Percentiles rank a stretch among this genome's conserved stretches.
phyloP scores from a whole-genome alignment of 2,113 vertebrate genomes.

The Egretta garzetta region DNA sequence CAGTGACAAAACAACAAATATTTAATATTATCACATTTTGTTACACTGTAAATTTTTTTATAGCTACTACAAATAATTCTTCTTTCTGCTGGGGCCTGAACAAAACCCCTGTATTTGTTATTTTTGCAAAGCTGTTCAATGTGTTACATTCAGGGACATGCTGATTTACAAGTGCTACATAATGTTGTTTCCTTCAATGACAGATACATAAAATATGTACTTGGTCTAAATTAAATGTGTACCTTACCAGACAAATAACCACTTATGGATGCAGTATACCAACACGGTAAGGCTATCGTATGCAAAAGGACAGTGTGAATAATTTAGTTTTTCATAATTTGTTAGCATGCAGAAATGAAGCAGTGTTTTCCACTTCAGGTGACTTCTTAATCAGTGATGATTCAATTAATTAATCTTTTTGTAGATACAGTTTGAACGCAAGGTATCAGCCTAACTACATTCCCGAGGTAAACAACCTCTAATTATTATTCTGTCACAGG shows the following conservation, averaged over 20 bases:
- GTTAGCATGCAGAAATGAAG: constrained; percentile 18
- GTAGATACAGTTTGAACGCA: constrained; percentile 7
- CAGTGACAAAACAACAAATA: constrained; percentile 12
- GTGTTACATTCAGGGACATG: not conserved
- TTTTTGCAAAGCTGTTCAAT: not conserved
- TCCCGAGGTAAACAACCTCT: not conserved
- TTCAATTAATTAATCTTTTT: constrained; percentile 46
- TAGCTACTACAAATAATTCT: not conserved
- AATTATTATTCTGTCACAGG: constrained; percentile 17
- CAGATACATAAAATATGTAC: constrained; percentile 29
- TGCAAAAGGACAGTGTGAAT: not conserved
- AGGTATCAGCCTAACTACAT: not conserved
- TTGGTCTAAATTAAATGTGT: constrained; percentile 15
- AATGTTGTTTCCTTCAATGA: constrained; percentile 17
- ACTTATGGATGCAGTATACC: not conserved
- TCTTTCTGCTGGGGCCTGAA: not conserved
- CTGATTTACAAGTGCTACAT: constrained; percentile 48
- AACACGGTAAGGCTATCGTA: not conserved
- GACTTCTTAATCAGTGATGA: constrained; percentile 49
- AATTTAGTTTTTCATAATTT: not conserved
- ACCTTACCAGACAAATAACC: constrained; percentile 27
- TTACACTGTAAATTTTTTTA: constrained; percentile 40
- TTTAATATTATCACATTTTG: constrained; percentile 14
- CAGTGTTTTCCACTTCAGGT: constrained; percentile 45
- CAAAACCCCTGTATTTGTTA: not conserved